Conservation (phyloP, 2,113 vertebrate species). For the Choloepus hoffmanni region DNA sequence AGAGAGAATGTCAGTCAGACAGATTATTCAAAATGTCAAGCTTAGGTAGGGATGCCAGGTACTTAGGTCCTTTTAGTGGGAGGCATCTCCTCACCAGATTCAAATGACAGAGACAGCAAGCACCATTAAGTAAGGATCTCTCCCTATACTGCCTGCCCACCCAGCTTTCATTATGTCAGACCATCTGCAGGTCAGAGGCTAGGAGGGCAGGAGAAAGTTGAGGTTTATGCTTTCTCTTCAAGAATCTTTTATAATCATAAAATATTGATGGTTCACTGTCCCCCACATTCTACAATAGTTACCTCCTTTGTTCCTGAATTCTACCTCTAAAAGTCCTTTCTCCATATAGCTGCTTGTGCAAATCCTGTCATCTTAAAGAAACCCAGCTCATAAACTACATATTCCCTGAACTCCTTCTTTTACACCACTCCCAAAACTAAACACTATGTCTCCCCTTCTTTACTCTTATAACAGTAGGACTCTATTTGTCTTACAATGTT, state of each 20-base stretch:
- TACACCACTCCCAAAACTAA: not conserved
- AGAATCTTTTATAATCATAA: not conserved
- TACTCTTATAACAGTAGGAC: not conserved
- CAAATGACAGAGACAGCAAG: not conserved
- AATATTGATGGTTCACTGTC: not conserved
- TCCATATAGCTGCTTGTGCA: not conserved
- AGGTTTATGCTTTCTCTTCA: not conserved
- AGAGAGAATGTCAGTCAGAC: not conserved
- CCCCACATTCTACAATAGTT: not conserved
- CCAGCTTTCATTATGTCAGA: not conserved
- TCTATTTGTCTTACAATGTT: not conserved
- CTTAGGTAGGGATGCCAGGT: not conserved
- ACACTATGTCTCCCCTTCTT: not conserved
- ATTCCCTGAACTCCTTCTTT: not conserved
- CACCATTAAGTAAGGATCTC: fast-evolving
- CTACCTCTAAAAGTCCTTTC: not conserved
- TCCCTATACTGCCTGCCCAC: fast-evolving
- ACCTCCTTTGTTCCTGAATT: not conserved
- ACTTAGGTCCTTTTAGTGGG: no score
- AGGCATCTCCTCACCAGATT: not conserved
- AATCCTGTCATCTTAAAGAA: not conserved
- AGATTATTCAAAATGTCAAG: not conserved
- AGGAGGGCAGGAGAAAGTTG: not conserved
- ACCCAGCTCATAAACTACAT: not conserved
- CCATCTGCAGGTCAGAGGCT: not conserved